Conservation (phyloP, 2,797 vertebrate species). For the Emys orbicularis region DNA sequence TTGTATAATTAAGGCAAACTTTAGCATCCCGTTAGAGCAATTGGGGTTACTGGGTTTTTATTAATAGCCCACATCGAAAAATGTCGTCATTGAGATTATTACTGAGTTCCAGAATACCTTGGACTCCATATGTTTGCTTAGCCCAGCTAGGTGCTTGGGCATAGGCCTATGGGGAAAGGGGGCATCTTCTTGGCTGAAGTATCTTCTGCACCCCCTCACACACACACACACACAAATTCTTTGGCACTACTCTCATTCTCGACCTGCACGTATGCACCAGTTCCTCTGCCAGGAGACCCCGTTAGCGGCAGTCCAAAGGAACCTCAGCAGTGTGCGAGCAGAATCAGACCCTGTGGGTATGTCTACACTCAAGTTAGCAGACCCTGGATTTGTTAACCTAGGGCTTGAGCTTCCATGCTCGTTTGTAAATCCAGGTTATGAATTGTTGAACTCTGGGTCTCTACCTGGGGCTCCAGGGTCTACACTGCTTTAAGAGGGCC, state of each 20-base stretch:
- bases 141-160: not conserved
- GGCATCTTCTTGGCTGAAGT: not conserved
- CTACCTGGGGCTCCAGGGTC: not conserved
- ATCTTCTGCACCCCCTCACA: not conserved
- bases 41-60: rapidly evolving
- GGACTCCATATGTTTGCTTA: not conserved
- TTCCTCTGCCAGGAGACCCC: not conserved
- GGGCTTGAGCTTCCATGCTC: not conserved
- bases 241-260: not conserved
- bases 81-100: rapidly evolving
- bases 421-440: not conserved
- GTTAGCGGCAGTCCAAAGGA: not conserved
- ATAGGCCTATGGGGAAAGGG: not conserved
- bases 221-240: no score
- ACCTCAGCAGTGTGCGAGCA: not conserved
- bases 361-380: not conserved
- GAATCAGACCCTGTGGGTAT: not conserved
- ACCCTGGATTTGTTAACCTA: not conserved
- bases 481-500: not conserved
- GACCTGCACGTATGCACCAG: not conserved
- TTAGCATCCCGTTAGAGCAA: not conserved
- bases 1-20: not conserved
- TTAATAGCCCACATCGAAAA: not conserved
- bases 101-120: not conserved
- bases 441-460: not conserved